phyloP scores from a whole-genome alignment of 1,140 invertebrate genomes.

The Aleiodes sp. region DNA sequence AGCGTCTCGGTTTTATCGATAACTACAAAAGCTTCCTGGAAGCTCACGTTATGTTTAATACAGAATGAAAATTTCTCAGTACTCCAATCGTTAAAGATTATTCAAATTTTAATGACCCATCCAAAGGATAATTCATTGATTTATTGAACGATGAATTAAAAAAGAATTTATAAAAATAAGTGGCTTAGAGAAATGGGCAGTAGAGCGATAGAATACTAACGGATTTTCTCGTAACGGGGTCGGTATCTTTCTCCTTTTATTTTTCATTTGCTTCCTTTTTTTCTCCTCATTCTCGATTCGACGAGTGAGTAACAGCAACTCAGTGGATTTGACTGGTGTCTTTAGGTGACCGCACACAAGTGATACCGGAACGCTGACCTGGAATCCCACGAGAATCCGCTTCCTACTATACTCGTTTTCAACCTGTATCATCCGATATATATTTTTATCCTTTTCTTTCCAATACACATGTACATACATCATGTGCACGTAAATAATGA shows the following conservation, averaged over 20 bases:
- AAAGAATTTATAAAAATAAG: neutral
- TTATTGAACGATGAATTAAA: neutral
- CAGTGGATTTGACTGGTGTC: neutral
- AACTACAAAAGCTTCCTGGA: too few species aligned
- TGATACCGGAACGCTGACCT: slow-evolving; percentile 60
- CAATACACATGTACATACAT: neutral
- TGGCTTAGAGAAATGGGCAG: neutral
- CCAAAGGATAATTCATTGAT: too few species aligned
- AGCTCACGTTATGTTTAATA: too few species aligned
- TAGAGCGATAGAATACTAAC: slow-evolving; percentile 45
- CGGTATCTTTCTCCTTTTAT: slow-evolving; percentile 30
- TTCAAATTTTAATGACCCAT: too few species aligned
- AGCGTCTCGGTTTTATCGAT: too few species aligned
- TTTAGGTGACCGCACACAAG: slow-evolving; percentile 47
- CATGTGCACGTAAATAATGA: too few species aligned
- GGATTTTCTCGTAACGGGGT: slow-evolving; percentile 60
- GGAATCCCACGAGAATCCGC: slow-evolving; percentile 55
- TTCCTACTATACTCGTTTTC: slow-evolving; percentile 30
- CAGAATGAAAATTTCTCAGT: too few species aligned
- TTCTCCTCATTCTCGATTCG: neutral
- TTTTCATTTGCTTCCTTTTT: slow-evolving; percentile 3
- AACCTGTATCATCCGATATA: neutral
- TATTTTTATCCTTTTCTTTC: slow-evolving; percentile 7
- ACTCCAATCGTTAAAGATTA: too few species aligned
- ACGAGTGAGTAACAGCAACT: neutral